These are phyloP conservation scores for Serranus cabrilla DNA, from an alignment of 2,797 vertebrate genomes.

Conservation along the genomic window DNA sequence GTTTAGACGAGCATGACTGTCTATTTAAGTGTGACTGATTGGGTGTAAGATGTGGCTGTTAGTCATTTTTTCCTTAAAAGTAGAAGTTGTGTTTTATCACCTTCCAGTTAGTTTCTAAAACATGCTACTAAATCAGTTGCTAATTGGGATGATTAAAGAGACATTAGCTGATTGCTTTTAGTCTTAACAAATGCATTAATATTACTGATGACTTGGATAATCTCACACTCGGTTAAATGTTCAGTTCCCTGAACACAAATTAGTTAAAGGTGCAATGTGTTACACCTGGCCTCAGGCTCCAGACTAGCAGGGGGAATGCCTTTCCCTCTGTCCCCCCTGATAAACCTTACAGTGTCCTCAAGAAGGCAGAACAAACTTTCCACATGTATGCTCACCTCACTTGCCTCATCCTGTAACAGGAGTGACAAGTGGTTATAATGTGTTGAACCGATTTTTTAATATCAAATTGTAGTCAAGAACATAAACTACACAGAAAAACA, in stretches of 20 bases:
- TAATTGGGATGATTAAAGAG: constrained; percentile 16
- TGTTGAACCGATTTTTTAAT: too few relatives aligned
- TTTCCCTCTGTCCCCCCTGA: too few relatives aligned
- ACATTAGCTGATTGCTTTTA: constrained; percentile 28
- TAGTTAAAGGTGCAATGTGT: background rate
- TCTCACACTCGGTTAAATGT: constrained; percentile 9
- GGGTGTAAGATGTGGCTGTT: background rate
- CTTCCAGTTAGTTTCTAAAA: background rate
- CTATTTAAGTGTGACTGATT: constrained; percentile 7
- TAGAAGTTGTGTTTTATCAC: background rate
- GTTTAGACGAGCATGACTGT: background rate
- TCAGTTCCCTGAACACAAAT: constrained; percentile 1
- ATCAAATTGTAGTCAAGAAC: too few relatives aligned
- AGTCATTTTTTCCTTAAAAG: background rate
- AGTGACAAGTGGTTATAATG: too few relatives aligned
- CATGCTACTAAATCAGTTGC: background rate
- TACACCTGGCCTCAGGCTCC: too few relatives aligned
- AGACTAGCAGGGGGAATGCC: too few relatives aligned
- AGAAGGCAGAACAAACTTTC: too few relatives aligned
- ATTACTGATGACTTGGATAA: background rate
- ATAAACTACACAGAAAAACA: too few relatives aligned
- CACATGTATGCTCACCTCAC: too few relatives aligned
- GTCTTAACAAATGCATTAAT: constrained; percentile 11
- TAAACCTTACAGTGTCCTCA: too few relatives aligned
- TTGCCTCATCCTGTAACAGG: too few relatives aligned